Evolutionary conservation across 2,113 vertebrate species (phyloP).

Genomic region (Lipophrys pholis): DNA sequence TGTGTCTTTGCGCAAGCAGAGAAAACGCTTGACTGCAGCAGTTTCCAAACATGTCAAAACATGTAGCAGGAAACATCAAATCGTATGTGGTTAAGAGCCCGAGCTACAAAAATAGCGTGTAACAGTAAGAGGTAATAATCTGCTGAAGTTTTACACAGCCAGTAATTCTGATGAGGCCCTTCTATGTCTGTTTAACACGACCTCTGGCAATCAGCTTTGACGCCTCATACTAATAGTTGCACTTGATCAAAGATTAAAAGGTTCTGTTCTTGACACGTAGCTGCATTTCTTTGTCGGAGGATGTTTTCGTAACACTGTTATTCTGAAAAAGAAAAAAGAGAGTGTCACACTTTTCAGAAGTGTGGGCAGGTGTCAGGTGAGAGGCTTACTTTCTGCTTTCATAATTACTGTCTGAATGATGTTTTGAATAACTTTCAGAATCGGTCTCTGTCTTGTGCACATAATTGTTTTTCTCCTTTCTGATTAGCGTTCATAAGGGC

Average conservation of each 20-base stretch:
- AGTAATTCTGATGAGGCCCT: not conserved
- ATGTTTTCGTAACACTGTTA: constrained; percentile 5
- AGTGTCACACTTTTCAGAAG: constrained; percentile 15
- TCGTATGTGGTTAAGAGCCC: not conserved
- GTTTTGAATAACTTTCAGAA: not conserved
- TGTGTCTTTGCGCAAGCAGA: not conserved
- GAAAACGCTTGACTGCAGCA: not conserved
- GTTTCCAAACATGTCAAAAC: constrained; percentile 24
- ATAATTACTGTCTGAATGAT: not conserved
- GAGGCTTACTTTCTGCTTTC: not conserved
- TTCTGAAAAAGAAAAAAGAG: constrained; percentile 33
- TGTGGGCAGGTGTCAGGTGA: constrained; percentile 8
- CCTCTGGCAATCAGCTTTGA: not conserved
- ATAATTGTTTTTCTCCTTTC: not conserved
- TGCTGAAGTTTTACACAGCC: not conserved
- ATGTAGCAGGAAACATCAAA: constrained; percentile 52
- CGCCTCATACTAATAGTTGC: not conserved
- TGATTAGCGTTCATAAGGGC: not conserved
- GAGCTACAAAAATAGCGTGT: not conserved
- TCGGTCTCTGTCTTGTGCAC: not conserved
- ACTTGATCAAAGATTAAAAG: not conserved
- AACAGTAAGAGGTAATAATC: constrained; percentile 13
- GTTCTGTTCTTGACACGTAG: not conserved
- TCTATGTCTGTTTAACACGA: not conserved
- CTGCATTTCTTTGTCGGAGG: constrained; percentile 2